These are phyloP conservation scores for Seladonia tumulorum DNA, from an alignment of 2,888 invertebrate species.

Conservation along the genomic window DNA sequence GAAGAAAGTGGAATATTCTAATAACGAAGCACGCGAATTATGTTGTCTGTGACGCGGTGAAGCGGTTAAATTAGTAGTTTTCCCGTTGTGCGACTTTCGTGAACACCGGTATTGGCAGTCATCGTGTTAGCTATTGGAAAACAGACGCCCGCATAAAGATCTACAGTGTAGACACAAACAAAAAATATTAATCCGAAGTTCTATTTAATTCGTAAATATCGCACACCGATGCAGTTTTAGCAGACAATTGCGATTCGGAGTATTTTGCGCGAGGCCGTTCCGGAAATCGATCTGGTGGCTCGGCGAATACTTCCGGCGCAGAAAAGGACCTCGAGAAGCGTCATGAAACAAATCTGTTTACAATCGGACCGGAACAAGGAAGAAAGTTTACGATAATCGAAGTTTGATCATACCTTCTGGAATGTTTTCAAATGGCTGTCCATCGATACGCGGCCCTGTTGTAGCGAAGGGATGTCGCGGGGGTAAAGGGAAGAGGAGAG, in stretches of 20 bases:
- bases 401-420: slow-evolving; percentile 40
- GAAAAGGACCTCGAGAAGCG: not conserved
- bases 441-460: slow-evolving; percentile 22
- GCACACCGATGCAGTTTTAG: not conserved
- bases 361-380: slow-evolving; percentile 31
- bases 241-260: not conserved
- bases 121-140: too few species aligned
- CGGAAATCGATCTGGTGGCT: slow-evolving; percentile 1
- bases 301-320: not conserved
- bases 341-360: slow-evolving; percentile 34
- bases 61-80: too few species aligned
- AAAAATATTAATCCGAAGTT: not conserved
- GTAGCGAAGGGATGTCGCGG: not conserved
- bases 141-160: too few species aligned
- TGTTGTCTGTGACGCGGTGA: too few species aligned
- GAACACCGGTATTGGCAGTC: too few species aligned
- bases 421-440: slow-evolving; percentile 50
- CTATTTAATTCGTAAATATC: not conserved
- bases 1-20: too few species aligned
- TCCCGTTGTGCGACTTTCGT: too few species aligned
- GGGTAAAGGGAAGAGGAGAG: not conserved
- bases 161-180: not conserved
- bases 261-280: not conserved
- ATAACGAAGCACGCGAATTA: too few species aligned
- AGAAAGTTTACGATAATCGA: slow-evolving; percentile 44